Evolutionary conservation across 2,797 vertebrate genomes (phyloP).

Genomic region (Argentina silus): DNA sequence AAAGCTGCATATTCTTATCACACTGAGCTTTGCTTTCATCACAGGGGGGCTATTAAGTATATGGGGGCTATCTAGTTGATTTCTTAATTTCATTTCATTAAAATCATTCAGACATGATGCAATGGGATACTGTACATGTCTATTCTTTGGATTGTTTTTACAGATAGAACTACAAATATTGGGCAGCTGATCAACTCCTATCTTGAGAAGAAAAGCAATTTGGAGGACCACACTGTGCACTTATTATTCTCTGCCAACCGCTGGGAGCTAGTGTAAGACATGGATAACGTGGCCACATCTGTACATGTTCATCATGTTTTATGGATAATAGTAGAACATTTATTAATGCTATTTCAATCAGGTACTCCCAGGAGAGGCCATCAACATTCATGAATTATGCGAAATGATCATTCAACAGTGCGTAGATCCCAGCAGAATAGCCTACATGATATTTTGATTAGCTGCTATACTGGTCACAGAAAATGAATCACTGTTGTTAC

Average conservation of each 20-base stretch:
- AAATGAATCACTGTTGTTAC: no score
- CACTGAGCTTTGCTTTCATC: not conserved
- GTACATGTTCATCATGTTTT: not conserved
- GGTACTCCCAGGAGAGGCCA: not conserved
- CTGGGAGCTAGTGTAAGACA: slow-evolving; percentile 93
- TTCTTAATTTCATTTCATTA: no score
- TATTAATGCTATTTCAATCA: not conserved
- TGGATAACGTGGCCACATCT: not conserved
- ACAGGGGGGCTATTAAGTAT: no score
- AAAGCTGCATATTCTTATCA: not conserved
- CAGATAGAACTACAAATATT: slow-evolving; percentile 91
- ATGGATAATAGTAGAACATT: not conserved
- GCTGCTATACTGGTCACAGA: no score
- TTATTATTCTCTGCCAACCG: slow-evolving; percentile 96
- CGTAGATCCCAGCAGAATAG: no score
- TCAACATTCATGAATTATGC: not conserved
- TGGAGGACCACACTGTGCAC: slow-evolving; percentile 93
- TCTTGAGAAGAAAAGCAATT: slow-evolving; percentile 84
- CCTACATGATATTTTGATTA: no score
- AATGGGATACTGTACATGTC: not conserved
- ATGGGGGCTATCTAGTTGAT: no score
- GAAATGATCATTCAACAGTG: no score
- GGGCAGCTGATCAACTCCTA: slow-evolving; percentile 89
- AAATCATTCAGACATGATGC: no score
- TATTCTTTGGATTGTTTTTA: not conserved